Conservation (phyloP, 2,888 invertebrate species). For the Criorhina ranunculi region DNA sequence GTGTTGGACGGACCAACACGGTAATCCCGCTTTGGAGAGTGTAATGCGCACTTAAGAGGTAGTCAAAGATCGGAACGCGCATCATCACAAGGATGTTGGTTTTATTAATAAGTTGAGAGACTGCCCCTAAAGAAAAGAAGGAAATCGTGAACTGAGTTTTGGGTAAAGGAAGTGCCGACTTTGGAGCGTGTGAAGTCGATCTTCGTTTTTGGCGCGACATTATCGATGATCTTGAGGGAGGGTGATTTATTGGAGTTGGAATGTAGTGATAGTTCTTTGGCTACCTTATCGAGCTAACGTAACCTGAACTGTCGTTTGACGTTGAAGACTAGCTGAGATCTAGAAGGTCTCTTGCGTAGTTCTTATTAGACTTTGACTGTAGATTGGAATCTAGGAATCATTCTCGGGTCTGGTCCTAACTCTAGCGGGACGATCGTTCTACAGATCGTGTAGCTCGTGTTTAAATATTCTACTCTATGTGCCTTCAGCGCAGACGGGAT, state of each 20-base stretch:
- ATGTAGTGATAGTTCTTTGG: too few species aligned
- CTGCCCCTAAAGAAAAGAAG: slow-evolving; percentile 16
- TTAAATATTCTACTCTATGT: too few species aligned
- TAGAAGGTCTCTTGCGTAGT: too few species aligned
- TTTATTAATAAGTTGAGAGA: slow-evolving; percentile 48
- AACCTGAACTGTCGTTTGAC: too few species aligned
- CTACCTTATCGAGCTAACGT: too few species aligned
- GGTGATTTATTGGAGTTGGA: not conserved
- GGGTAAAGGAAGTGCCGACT: slow-evolving; percentile 39
- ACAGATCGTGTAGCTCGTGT: too few species aligned
- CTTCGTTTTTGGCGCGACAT: not conserved
- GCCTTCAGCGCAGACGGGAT: too few species aligned
- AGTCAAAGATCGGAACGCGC: slow-evolving; percentile 30
- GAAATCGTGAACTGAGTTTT: not conserved
- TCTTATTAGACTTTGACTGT: too few species aligned
- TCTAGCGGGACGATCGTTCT: too few species aligned
- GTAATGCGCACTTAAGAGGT: slow-evolving; percentile 60
- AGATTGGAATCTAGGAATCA: too few species aligned
- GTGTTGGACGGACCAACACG: not conserved
- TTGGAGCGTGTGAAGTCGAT: slow-evolving; percentile 22
- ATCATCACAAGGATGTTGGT: slow-evolving; percentile 56
- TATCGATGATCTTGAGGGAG: not conserved
- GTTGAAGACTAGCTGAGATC: too few species aligned
- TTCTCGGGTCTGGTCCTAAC: too few species aligned
- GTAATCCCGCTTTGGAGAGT: slow-evolving; percentile 29